Conservation (phyloP, 2,888 invertebrate genomes). For the Drosophila silvestris region DNA sequence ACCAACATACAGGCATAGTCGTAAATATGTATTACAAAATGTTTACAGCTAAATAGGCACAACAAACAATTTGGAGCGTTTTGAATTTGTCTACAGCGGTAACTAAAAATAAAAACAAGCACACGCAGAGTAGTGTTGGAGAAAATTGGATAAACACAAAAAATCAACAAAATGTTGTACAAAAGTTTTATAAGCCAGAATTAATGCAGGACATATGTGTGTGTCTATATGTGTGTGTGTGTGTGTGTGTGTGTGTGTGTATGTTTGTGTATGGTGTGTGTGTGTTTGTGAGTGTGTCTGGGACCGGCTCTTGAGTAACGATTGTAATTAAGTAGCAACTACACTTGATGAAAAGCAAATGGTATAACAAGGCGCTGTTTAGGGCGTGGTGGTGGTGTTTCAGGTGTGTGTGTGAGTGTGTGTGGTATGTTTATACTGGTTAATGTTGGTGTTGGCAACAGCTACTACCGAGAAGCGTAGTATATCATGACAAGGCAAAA, state of each 20-base stretch:
- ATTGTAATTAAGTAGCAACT: constrained; percentile 78
- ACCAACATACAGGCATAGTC: constrained; percentile 68
- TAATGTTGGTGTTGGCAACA: constrained; percentile 36
- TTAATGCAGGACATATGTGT: constrained; percentile 50
- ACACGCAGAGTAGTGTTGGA: constrained; percentile 63
- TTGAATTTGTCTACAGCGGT: constrained; percentile 41
- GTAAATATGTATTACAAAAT: constrained; percentile 53
- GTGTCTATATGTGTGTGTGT: neutral
- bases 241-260: constrained; percentile 13
- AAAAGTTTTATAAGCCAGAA: constrained; percentile 39
- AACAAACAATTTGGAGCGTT: constrained; percentile 62
- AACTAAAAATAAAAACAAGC: constrained; percentile 61
- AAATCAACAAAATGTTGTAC: constrained; percentile 53
- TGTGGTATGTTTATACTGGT: constrained; percentile 10
- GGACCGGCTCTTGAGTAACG: constrained; percentile 70
- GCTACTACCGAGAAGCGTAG: constrained; percentile 63
- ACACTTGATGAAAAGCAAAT: constrained; percentile 76
- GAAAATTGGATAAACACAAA: constrained; percentile 40
- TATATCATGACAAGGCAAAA: constrained; percentile 74
- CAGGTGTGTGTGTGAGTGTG: constrained; percentile 37
- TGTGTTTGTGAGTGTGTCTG: constrained; percentile 20
- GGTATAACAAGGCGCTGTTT: constrained; percentile 58
- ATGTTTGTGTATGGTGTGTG: constrained; percentile 2
- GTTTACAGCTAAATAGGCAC: constrained; percentile 64
- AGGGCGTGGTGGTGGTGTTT: constrained; percentile 42